phyloP scores from a whole-genome alignment of 2,113 vertebrate genomes.

The Fulmarus glacialis region DNA sequence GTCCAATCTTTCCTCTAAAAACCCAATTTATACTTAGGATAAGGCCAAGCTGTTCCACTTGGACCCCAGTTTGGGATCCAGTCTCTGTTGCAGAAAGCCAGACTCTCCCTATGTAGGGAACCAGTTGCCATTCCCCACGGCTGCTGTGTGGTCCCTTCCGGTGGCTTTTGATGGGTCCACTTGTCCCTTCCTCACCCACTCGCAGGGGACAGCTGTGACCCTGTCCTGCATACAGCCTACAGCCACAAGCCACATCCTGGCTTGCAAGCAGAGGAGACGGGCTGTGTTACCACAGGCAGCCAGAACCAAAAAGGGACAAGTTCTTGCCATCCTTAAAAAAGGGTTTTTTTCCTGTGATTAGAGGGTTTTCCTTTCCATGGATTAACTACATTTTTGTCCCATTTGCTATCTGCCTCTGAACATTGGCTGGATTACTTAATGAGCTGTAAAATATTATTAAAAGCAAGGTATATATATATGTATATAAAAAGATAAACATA shows the following conservation, averaged over 20 bases:
- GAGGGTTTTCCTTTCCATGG: background rate
- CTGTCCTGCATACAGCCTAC: background rate
- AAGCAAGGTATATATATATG: background rate
- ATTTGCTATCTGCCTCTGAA: background rate
- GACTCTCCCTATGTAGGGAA: background rate
- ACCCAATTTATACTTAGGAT: background rate
- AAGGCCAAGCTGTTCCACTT: background rate
- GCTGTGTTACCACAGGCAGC: background rate
- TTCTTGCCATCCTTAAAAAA: background rate
- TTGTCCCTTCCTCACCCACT: background rate
- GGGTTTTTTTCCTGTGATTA: rapidly evolving
- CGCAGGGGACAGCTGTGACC: background rate
- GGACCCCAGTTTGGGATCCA: background rate
- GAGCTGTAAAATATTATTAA: background rate
- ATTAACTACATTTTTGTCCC: background rate
- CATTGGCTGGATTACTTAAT: background rate
- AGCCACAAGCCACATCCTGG: background rate
- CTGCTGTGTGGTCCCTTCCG: background rate
- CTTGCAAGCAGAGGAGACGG: background rate
- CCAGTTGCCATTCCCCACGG: rapidly evolving
- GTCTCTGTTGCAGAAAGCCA: background rate
- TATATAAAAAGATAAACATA: background rate
- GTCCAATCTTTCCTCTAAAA: background rate
- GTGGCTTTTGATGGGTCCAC: background rate
- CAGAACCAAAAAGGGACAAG: background rate